Evolutionary conservation across 2,797 vertebrate genomes (phyloP), one percentile per base, ranked within the genome.

Genomic region (Eptatretus atami): DNA sequence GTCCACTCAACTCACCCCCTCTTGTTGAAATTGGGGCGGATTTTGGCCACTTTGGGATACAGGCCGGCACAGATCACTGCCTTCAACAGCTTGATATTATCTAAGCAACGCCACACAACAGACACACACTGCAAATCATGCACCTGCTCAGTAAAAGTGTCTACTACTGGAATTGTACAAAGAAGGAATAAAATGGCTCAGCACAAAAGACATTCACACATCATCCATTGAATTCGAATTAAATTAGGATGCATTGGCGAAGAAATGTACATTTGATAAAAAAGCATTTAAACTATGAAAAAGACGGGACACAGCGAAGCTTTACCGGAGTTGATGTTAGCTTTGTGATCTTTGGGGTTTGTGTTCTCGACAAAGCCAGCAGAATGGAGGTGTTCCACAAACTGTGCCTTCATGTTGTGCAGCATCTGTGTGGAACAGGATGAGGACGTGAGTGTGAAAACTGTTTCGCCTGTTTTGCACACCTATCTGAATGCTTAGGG

Each of bases 1-100:
- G 31, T 44, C 31, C 31, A 44, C 6, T 44, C 31, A 44, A 44
- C 31, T 44, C 31, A 44, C n/a, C 81, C 81, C 67, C 83, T 82
- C 73, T 81, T 93, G 75, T 78, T 82, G 73, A 77, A 76, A 68
- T 77, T 82, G 13, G 80, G 79, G 65, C 78, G 78, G 68, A 98
- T 88, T 78, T 81, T 94, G 65, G 90, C 92, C 70, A 98, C 92
- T 75, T 98, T 98, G 2, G 92, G 90, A 73, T 98, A 98, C 65
- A 98, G 76, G 11, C 90, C 90, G 15, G 92, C 92, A 64, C 87
- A 94, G 66, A 98, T 92, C 68, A 94, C 88, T 0, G 92, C 90
- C 74, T 96, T 98, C 68, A 98, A 81, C 70, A 96, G 74, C 75
- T 92, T 98, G 73, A 96, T 85, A 54, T 96, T 95, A 68, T 81